Conservation (phyloP, 2,888 invertebrate species). For the Orthonychiurus folsomi region DNA sequence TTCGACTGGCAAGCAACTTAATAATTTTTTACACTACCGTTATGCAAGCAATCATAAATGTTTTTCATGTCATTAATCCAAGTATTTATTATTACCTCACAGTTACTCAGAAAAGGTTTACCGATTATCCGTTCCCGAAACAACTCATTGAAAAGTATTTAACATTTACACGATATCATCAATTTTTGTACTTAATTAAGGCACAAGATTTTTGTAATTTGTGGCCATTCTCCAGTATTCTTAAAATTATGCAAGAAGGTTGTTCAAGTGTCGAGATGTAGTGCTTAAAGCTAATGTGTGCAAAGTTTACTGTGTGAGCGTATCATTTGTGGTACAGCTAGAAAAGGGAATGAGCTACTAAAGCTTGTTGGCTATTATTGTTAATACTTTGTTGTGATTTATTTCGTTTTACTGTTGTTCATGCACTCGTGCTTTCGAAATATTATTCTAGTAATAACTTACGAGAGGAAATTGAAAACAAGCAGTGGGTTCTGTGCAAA, state of each 20-base stretch:
- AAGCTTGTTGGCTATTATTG: too few relatives aligned
- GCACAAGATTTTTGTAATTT: too few relatives aligned
- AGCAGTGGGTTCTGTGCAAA: too few relatives aligned
- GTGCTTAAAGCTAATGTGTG: too few relatives aligned
- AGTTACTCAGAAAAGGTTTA: neutral
- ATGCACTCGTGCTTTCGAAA: neutral
- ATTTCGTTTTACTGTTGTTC: too few relatives aligned
- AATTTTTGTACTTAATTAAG: neutral
- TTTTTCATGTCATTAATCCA: neutral
- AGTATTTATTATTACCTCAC: neutral
- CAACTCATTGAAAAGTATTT: neutral
- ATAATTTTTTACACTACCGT: neutral
- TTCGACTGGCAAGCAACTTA: neutral
- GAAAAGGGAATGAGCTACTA: too few relatives aligned
- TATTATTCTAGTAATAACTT: neutral
- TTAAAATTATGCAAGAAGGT: too few relatives aligned
- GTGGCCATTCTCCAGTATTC: too few relatives aligned
- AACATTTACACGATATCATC: neutral
- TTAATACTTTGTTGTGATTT: constrained; percentile 1
- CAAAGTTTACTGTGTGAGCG: too few relatives aligned
- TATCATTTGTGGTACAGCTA: too few relatives aligned
- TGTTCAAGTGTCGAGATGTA: too few relatives aligned
- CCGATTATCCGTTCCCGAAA: neutral
- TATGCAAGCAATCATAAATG: neutral
- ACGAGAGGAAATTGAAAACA: too few relatives aligned